phyloP scores from a whole-genome alignment of 2,113 vertebrate species.

The Caranx melampygus region DNA sequence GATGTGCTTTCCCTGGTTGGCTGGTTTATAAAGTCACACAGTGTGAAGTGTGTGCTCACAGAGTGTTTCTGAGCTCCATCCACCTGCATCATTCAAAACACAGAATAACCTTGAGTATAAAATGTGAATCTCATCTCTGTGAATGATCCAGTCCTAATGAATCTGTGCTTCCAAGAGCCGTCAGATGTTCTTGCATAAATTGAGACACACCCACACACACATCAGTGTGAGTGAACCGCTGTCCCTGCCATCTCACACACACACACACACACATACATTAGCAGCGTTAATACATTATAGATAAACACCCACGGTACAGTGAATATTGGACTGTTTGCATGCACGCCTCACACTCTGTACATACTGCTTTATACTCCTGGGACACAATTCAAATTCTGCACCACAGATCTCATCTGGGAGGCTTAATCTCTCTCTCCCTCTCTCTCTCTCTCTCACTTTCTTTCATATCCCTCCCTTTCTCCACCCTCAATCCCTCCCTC shows the following conservation, averaged over 20 bases:
- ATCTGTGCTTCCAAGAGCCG: conserved; percentile 41
- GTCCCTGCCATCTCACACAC: conserved; percentile 28
- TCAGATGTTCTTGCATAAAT: conserved; percentile 73
- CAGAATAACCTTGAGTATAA: conserved; percentile 34
- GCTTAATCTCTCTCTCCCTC: conserved; percentile 74
- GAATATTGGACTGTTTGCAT: conserved; percentile 60
- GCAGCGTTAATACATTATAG: conserved; percentile 67
- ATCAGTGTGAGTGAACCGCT: conserved; percentile 56
- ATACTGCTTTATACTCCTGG: conserved; percentile 69
- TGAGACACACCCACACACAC: conserved; percentile 79
- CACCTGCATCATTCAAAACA: conserved; percentile 26
- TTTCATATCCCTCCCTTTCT: conserved; percentile 70
- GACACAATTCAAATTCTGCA: conserved; percentile 82
- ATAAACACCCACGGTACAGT: conserved; percentile 60
- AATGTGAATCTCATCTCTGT: conserved; percentile 23
- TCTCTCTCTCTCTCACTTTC: conserved; percentile 56
- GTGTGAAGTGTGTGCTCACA: not conserved
- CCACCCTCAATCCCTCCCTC: conserved; percentile 54
- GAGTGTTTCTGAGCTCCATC: not conserved
- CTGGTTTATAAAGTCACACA: conserved; percentile 1
- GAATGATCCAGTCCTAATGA: conserved; percentile 30
- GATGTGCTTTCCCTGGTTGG: not conserved
- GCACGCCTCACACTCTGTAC: conserved; percentile 52
- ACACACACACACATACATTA: conserved; percentile 28
- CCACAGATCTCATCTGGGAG: conserved; percentile 84